Conservation (phyloP, 2,113 vertebrate species). For the Heterocephalus glaber region DNA sequence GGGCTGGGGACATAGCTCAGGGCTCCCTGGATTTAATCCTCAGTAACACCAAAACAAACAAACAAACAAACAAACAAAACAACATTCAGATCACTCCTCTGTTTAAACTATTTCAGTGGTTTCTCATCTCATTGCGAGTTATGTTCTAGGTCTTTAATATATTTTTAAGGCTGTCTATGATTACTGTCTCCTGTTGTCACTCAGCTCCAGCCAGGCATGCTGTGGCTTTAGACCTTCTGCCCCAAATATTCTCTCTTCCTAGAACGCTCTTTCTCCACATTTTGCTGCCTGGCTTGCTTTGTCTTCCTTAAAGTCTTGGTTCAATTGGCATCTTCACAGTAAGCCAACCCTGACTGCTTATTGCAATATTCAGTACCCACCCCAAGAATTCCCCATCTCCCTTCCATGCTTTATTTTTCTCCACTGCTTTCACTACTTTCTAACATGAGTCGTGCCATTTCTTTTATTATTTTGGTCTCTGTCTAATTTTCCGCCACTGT, state of each 20-base stretch:
- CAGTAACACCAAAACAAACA: not conserved
- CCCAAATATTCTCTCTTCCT: not conserved
- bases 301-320: not conserved
- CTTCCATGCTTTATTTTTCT: conserved; percentile 24
- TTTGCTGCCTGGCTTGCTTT: not conserved
- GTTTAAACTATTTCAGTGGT: not conserved
- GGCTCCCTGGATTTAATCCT: not conserved
- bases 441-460: not conserved
- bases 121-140: not conserved
- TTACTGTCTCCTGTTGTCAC: not conserved
- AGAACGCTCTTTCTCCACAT: not conserved
- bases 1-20: not conserved
- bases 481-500: not conserved
- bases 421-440: not conserved
- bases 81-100: not conserved
- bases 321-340: not conserved
- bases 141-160: not conserved
- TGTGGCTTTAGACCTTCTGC: not conserved
- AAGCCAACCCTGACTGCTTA: not conserved
- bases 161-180: not conserved
- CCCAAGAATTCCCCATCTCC: not conserved
- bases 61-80: too few relatives aligned
- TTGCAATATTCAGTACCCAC: not conserved
- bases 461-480: conserved; percentile 25
- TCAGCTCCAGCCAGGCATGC: not conserved